Percentiles rank a stretch among this genome's conserved stretches.
phyloP scores from a whole-genome alignment of 53 echinoderm and acorn worm genomes.

The Zoroaster sp. region DNA sequence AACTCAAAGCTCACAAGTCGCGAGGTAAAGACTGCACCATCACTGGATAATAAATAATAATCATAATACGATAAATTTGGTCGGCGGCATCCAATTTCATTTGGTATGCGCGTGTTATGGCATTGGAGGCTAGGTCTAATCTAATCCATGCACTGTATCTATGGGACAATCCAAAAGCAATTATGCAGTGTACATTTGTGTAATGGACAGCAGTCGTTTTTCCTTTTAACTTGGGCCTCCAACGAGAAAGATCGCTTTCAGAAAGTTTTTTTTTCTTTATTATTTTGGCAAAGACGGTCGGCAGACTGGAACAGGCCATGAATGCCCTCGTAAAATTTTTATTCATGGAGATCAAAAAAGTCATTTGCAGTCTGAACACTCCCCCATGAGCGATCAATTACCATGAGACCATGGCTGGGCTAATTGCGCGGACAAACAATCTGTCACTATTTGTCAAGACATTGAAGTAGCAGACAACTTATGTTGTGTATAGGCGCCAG shows the following conservation, averaged over 20 bases:
- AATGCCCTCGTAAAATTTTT: constrained; percentile 86
- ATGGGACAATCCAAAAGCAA: constrained; percentile 79
- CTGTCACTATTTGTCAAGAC: constrained; percentile 99
- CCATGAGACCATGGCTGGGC: constrained; percentile 78
- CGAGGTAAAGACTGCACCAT: neutral
- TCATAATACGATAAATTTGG: constrained; percentile 61
- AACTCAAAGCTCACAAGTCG: neutral
- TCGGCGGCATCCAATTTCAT: constrained; percentile 67
- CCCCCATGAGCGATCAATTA: constrained; percentile 90
- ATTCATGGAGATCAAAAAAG: constrained; percentile 82
- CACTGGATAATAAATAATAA: constrained; percentile 49
- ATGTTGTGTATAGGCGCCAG: constrained; percentile 93
- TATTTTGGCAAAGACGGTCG: constrained; percentile 48
- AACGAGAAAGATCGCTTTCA: constrained; percentile 4
- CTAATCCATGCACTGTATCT: constrained; percentile 60
- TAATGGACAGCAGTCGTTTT: constrained; percentile 55
- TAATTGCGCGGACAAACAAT: constrained; percentile 99
- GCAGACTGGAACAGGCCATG: constrained; percentile 74
- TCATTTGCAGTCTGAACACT: constrained; percentile 77
- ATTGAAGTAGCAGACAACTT: constrained; percentile 82
- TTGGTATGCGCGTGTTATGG: constrained; percentile 65
- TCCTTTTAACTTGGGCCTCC: neutral
- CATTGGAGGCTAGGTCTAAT: constrained; percentile 47
- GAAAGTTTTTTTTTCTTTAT: constrained; percentile 15
- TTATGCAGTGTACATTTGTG: constrained; percentile 72